Evolutionary conservation across 2,888 invertebrate genomes (phyloP).

Genomic region (Dolomedes plantarius): DNA sequence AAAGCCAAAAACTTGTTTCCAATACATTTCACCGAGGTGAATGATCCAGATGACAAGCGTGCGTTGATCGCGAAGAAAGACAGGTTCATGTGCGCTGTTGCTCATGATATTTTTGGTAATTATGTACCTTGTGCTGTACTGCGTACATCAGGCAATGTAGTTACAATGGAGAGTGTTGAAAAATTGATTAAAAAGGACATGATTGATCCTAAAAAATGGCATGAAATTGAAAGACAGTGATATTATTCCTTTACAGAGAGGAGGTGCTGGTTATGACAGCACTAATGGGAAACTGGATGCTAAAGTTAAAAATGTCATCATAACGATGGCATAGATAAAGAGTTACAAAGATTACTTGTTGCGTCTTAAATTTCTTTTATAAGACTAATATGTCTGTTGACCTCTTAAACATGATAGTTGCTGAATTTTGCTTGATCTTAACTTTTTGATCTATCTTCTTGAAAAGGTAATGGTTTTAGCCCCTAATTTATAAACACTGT

Average conservation of each 20-base stretch:
- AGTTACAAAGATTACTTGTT: no score
- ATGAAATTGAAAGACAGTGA: conserved; percentile 91
- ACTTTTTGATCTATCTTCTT: no score
- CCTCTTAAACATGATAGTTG: no score
- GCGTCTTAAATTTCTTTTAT: no score
- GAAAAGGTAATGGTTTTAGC: no score
- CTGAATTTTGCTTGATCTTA: no score
- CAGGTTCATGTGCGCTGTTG: conserved; percentile 97
- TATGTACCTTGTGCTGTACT: conserved; percentile 95
- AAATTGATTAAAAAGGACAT: conserved; percentile 97
- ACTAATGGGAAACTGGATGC: conserved; percentile 89
- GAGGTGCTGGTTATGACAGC: conserved; percentile 94
- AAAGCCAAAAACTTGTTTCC: conserved; percentile 94
- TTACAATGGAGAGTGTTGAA: conserved; percentile 97
- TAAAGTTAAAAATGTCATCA: conserved; percentile 74
- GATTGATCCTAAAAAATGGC: conserved; percentile 93
- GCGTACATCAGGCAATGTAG: conserved; percentile 92
- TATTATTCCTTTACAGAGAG: conserved; percentile 94
- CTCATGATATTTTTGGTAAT: conserved; percentile 95
- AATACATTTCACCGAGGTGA: conserved; percentile 93
- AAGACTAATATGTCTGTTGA: no score
- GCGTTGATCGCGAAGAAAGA: conserved; percentile 91
- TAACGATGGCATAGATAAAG: no score
- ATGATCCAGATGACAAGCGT: conserved; percentile 90
- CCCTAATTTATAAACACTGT: no score